phyloP scores from a whole-genome alignment of 2,797 vertebrate species.

The Centroberyx gerrardi region DNA sequence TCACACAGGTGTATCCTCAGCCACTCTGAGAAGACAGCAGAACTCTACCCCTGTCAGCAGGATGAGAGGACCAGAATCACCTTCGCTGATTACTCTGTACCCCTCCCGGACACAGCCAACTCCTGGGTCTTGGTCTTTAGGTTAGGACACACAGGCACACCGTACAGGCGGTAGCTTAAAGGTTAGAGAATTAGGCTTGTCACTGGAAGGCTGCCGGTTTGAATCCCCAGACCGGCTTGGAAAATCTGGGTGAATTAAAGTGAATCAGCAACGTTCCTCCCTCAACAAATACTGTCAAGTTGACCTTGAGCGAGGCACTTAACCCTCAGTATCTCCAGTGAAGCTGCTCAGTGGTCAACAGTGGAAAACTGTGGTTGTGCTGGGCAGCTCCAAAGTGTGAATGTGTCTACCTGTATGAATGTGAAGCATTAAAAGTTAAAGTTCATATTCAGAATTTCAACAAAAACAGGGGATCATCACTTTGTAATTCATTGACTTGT shows the following conservation, averaged over 20 bases:
- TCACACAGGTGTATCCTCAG: constrained; percentile 83
- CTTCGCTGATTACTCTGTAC: constrained; percentile 88
- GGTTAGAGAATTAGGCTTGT: neutral
- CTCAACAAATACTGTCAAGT: neutral
- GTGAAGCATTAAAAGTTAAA: neutral
- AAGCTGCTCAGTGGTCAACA: neutral
- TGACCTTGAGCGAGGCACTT: neutral
- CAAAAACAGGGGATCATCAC: neutral
- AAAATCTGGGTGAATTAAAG: constrained; percentile 9
- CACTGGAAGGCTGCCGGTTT: neutral
- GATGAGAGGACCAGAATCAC: constrained; percentile 88
- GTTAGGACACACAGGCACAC: constrained; percentile 71
- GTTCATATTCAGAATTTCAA: neutral
- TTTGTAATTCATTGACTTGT: constrained; percentile 2
- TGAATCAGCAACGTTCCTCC: neutral
- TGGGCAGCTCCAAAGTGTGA: neutral
- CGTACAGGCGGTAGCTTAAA: constrained; percentile 18
- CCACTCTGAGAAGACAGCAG: constrained; percentile 76
- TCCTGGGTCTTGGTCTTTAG: constrained; percentile 93
- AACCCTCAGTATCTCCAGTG: neutral
- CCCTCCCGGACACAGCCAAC: constrained; percentile 82
- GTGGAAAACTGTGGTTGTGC: neutral
- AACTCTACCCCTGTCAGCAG: constrained; percentile 88
- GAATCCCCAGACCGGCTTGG: neutral
- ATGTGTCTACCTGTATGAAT: neutral